Evolutionary conservation across 1,140 invertebrate genomes (phyloP).

Genomic region (Chionoecetes opilio): DNA sequence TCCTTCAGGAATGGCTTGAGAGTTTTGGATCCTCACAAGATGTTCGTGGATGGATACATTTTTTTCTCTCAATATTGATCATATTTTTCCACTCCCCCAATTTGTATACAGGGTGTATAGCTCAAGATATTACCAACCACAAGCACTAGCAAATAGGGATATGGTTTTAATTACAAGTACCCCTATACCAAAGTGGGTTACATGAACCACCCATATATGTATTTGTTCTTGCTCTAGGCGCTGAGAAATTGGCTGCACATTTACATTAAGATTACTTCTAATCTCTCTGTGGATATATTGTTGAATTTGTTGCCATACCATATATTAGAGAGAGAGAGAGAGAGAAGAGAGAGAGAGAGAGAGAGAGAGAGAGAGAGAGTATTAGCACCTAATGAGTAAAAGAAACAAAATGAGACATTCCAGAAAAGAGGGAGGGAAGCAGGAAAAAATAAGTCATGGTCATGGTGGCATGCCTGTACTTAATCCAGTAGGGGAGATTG

Average conservation of each 20-base stretch:
- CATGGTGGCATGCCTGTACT: slow-evolving; percentile 75
- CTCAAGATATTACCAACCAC: background rate
- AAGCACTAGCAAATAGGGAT: background rate
- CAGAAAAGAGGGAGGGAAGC: slow-evolving; percentile 48
- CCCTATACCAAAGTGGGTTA: background rate
- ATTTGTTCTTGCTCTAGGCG: background rate
- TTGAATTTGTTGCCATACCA: slow-evolving; percentile 76
- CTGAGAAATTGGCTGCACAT: slow-evolving; percentile 29
- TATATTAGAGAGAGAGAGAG: background rate
- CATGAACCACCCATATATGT: background rate
- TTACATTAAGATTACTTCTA: slow-evolving; percentile 34
- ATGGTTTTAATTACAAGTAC: background rate
- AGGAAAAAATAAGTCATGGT: slow-evolving; percentile 52
- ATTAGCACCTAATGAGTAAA: slow-evolving; percentile 51
- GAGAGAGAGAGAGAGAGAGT: background rate
- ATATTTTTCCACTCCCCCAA: no score
- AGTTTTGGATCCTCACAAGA: background rate
- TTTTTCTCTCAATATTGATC: background rate
- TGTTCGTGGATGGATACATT: background rate
- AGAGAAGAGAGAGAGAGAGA: background rate
- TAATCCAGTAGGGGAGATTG: slow-evolving; percentile 64
- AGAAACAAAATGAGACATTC: slow-evolving; percentile 74
- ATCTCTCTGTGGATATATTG: slow-evolving; percentile 30
- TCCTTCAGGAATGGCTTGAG: background rate
- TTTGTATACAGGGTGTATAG: background rate